Conservation (phyloP, 2,888 invertebrate species). For the Opisthograptis luteolata region DNA sequence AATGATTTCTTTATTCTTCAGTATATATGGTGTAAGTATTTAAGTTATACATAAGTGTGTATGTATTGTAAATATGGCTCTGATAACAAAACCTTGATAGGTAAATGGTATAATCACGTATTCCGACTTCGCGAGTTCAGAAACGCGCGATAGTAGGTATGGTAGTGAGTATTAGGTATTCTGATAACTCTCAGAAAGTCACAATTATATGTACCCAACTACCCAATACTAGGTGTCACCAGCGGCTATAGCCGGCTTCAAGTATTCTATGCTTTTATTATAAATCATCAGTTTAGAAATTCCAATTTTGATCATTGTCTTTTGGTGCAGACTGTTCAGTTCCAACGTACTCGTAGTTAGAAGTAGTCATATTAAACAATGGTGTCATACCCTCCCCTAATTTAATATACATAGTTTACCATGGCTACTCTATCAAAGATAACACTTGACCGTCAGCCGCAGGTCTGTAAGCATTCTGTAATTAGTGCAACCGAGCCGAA, state of each 20-base stretch:
- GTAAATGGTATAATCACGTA: conserved; percentile 50
- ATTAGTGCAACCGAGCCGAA: conserved; percentile 40
- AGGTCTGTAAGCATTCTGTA: conserved; percentile 34
- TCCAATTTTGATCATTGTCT: too few species aligned
- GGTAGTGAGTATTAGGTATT: not conserved
- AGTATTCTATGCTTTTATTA: too few species aligned
- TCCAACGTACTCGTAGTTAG: too few species aligned
- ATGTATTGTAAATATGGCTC: conserved; percentile 5
- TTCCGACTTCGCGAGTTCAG: conserved; percentile 38
- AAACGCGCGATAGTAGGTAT: conserved; percentile 28
- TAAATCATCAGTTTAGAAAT: too few species aligned
- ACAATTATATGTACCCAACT: too few species aligned
- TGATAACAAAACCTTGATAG: conserved; percentile 34
- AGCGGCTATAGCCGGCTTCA: too few species aligned
- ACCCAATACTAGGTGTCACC: too few species aligned
- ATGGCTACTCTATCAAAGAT: conserved; percentile 37
- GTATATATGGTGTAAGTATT: not conserved
- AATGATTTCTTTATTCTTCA: conserved; percentile 4
- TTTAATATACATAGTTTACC: conserved; percentile 22
- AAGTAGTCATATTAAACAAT: not conserved
- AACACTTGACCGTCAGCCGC: conserved; percentile 45
- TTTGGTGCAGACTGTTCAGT: too few species aligned
- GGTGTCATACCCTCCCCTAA: not conserved
- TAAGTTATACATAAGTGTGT: not conserved
- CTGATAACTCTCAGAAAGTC: not conserved